These are phyloP conservation scores for Mola mola DNA, from an alignment of 2,113 vertebrate genomes.

Conservation along the genomic window DNA sequence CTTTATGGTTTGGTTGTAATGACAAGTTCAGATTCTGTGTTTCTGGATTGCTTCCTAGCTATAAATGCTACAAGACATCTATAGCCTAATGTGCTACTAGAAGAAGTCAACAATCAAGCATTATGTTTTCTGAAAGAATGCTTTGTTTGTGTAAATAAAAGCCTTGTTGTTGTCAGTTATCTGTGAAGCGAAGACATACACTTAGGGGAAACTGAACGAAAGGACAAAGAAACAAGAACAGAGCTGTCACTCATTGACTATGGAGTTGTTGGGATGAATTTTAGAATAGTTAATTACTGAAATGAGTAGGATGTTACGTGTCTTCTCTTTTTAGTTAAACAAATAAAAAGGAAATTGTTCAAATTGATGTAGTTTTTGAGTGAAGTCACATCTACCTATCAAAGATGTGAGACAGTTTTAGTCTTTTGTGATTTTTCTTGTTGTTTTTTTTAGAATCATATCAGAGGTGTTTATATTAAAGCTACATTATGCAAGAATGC, in stretches of 20 bases:
- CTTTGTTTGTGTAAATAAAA: conserved; percentile 90
- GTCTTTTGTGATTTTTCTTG: background rate
- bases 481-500: no score
- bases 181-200: conserved; percentile 85
- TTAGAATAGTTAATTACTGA: conserved; percentile 44
- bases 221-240: conserved; percentile 81
- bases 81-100: conserved; percentile 80
- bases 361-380: conserved; percentile 1
- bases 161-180: conserved; percentile 87
- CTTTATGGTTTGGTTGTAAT: conserved; percentile 39
- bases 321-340: conserved; percentile 1
- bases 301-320: conserved; percentile 11
- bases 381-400: conserved; percentile 10
- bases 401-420: no score
- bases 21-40: conserved; percentile 44
- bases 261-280: conserved; percentile 38
- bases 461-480: no score
- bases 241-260: conserved; percentile 81
- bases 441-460: conserved; percentile 2
- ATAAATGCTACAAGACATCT: conserved; percentile 63
- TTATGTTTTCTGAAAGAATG: conserved; percentile 87
- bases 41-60: conserved; percentile 62
- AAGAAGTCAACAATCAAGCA: conserved; percentile 91
- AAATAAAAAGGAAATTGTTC: conserved; percentile 19
- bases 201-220: conserved; percentile 86